Conservation (phyloP, 2,797 vertebrate genomes). For the Petrocephalus sullivani region DNA sequence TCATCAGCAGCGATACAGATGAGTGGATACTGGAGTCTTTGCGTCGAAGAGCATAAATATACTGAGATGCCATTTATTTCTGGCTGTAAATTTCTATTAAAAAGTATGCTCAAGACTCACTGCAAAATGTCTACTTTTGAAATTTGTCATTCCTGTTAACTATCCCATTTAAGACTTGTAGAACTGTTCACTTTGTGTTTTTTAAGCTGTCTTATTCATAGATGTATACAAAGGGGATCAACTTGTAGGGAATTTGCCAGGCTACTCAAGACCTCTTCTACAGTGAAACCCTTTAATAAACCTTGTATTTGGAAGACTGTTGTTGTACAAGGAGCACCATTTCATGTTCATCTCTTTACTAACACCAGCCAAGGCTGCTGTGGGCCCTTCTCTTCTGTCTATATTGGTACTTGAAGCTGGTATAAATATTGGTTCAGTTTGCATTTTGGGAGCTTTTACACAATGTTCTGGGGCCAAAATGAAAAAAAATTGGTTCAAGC, state of each 20-base stretch:
- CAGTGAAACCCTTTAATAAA: constrained; percentile 50
- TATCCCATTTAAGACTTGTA: background rate
- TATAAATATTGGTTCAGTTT: background rate
- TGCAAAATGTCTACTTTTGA: background rate
- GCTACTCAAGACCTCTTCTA: constrained; percentile 52
- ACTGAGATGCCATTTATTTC: constrained; percentile 1
- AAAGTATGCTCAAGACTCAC: background rate
- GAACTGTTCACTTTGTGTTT: constrained; percentile 6
- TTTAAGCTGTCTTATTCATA: background rate
- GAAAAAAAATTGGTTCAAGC: too few relatives aligned
- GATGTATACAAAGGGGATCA: constrained; percentile 36
- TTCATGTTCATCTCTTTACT: background rate
- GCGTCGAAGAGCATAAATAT: background rate
- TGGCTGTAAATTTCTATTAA: constrained; percentile 9
- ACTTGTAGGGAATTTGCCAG: background rate
- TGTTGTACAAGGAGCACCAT: background rate
- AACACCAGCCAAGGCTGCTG: constrained; percentile 69
- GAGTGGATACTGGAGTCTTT: background rate
- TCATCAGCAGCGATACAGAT: background rate
- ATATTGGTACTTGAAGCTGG: background rate
- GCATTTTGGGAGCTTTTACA: background rate
- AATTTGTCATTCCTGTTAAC: background rate
- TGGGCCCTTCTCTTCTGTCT: constrained; percentile 66
- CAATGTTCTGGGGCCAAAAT: too few relatives aligned
- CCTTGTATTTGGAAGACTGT: constrained; percentile 37